Evolutionary conservation across 2,888 invertebrate species (phyloP), one percentile per base, ranked within the genome.

Genomic region (Octodonta nipae): DNA sequence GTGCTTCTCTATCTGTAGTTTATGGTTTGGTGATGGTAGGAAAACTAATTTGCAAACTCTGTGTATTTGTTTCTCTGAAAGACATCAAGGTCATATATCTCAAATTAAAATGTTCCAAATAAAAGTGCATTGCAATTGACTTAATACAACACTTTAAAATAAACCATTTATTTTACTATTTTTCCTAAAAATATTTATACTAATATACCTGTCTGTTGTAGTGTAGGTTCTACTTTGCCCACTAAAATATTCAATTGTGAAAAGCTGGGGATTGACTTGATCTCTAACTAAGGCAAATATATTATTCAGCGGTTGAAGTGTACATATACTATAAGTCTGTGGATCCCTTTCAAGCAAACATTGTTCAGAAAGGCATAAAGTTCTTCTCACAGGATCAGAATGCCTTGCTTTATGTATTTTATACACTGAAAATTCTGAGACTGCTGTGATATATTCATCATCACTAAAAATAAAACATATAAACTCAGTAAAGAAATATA

Each of bases 261-360:
- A 95, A 49, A 83, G 73, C 60, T 98, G 96, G 1, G 92, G 87
- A 63, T 95, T 87, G 33, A 80, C 78, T 33, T 83, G 78, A 58
- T 88, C 84, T 30, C 98, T 70, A 13, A 96, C 76, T 33, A 98
- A 66, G 1, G 93, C 87, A 62, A 89, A 93, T 16, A 98, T 81
- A 61, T 92, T 82, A 31, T 75, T 66, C 16, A 86, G 55, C 0
- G 84, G 85, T 31, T 82, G 71, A 28, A 92, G 67, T 12, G 93
- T 93, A 44, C 91, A 80, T 31, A 92, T 82, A 47, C 82, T 85
- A 59, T 99, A 99, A 1, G 95, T 93, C 57, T 87, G 88, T 2
- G 92, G 91, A 66, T 99, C 98, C 44, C 98, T 71, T 65, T 99
- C 98, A 30, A 99, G 65, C 30, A 99, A 67, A 57, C 96, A 96